Percentiles rank a stretch among this genome's conserved stretches.
These are phyloP conservation scores for Macaria liturata DNA, from an alignment of 2,888 invertebrate species.

Conservation along the genomic window DNA sequence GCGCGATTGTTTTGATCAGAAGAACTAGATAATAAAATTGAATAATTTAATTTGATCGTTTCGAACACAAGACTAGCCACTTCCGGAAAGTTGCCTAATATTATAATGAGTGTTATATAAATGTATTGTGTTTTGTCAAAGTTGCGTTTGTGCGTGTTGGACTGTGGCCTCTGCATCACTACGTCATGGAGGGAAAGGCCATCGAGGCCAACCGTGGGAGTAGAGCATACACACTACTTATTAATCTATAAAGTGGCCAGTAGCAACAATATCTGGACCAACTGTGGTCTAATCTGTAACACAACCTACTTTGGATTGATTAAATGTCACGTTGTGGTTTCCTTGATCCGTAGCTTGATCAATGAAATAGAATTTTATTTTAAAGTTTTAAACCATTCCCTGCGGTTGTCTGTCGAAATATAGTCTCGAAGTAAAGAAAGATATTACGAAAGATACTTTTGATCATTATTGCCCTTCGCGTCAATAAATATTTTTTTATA, in stretches of 20 bases:
- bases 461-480: too few relatives aligned
- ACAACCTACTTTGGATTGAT: slow-evolving; percentile 35
- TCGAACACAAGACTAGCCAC: too few relatives aligned
- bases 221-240: slow-evolving; percentile 21
- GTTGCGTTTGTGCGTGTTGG: slow-evolving; percentile 15
- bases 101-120: too few relatives aligned
- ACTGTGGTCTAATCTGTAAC: slow-evolving; percentile 21
- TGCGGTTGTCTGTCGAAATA: too few relatives aligned
- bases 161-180: slow-evolving; percentile 30
- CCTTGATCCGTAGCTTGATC: slow-evolving; percentile 31
- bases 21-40: too few relatives aligned
- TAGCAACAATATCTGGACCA: slow-evolving; percentile 2
- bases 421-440: too few relatives aligned
- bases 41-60: too few relatives aligned
- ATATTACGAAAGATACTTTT: too few relatives aligned
- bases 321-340: slow-evolving; percentile 41
- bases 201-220: slow-evolving; percentile 50
- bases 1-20: too few relatives aligned
- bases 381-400: too few relatives aligned
- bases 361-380: slow-evolving; percentile 1
- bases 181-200: slow-evolving; percentile 56
- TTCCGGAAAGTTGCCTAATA: too few relatives aligned
- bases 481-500: too few relatives aligned
- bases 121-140: slow-evolving; percentile 5
- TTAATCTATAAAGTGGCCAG: slow-evolving; percentile 2